Percentiles rank a stretch among this genome's conserved stretches.
Evolutionary conservation across 2,888 invertebrate species (phyloP).

Genomic region (Ophion ellenae): DNA sequence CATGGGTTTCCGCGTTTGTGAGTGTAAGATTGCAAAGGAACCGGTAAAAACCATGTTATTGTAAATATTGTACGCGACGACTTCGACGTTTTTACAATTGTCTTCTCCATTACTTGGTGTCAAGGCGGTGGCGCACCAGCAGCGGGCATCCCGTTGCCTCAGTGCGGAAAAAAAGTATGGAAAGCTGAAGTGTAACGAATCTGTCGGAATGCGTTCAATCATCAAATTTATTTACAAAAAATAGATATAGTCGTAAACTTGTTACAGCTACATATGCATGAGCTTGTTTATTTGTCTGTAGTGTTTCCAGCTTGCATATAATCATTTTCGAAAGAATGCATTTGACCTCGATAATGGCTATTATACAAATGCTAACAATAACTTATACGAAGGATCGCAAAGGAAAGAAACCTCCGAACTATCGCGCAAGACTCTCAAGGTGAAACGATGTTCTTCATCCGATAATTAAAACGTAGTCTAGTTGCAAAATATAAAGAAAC

Average conservation of each 20-base stretch:
- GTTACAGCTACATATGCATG: constrained; percentile 43
- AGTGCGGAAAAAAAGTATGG: neutral
- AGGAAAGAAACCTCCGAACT: neutral
- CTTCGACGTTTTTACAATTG: no score
- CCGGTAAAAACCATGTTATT: no score
- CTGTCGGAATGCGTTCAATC: constrained; percentile 46
- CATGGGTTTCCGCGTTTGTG: no score
- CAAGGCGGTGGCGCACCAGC: neutral
- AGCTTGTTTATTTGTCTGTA: constrained; percentile 16
- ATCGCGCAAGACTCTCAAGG: neutral
- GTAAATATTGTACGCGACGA: no score
- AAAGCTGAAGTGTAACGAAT: neutral
- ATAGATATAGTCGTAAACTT: constrained; percentile 57
- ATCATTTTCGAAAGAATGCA: constrained; percentile 19
- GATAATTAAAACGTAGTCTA: constrained; percentile 19
- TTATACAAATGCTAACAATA: constrained; percentile 50
- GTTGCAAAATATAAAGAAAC: neutral
- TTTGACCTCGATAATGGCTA: constrained; percentile 41
- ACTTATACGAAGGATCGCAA: constrained; percentile 40
- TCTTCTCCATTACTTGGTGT: no score
- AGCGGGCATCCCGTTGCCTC: neutral
- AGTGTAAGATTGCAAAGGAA: no score
- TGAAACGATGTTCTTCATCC: neutral
- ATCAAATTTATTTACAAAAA: constrained; percentile 71
- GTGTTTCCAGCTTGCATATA: constrained; percentile 15